Base-by-base conservation (phyloP, 2,113 vertebrate species). In the Myodes glareolus region DNA sequence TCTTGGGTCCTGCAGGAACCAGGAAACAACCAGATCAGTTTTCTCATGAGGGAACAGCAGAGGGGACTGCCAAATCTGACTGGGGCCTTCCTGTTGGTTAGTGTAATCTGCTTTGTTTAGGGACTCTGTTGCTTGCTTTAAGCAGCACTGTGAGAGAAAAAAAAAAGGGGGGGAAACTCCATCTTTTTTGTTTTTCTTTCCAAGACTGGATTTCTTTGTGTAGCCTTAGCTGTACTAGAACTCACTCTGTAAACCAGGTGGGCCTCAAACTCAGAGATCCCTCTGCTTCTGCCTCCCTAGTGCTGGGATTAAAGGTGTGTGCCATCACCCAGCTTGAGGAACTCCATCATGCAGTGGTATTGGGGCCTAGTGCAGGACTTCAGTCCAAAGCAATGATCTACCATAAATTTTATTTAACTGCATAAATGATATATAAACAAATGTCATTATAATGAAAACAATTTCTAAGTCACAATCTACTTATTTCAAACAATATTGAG, bases 401-500 rank as follows among this genome's bases (percentile, higher is more conserved):
- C 33, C 85, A 12, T 68, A 67, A 61, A 70, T 76, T 58, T 61
- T 73, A 80, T 73, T 86, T 76, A 88, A 84, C n/a, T 58, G 2
- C 61, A 45, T 42, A 85, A 82, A 80, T 87, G 67, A 67, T 73
- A 86, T 50, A 33, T 81, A 67, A 95, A 80, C 14, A 50, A 73
- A 84, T 42, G 39, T 96, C 42, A 90, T 58, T 58, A 68, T 82
- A 82, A 81, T 91, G 19, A 75, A 89, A 93, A 94, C 65, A 89
- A 72, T 92, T 88, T 68, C 31, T 6, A 80, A 93, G 67, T 94
- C 70, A 93, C 36, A 94, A n/a, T 77, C 92, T 88, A 78, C 84
- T 93, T 96, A 67, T 88, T 87, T 97, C 80, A 90, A 91, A 52
- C 31, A 95, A n/a, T 33, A 92, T 39, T 27, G 5, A 87, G 47